Conservation (phyloP, 2,888 invertebrate species). For the Nineta flava region DNA sequence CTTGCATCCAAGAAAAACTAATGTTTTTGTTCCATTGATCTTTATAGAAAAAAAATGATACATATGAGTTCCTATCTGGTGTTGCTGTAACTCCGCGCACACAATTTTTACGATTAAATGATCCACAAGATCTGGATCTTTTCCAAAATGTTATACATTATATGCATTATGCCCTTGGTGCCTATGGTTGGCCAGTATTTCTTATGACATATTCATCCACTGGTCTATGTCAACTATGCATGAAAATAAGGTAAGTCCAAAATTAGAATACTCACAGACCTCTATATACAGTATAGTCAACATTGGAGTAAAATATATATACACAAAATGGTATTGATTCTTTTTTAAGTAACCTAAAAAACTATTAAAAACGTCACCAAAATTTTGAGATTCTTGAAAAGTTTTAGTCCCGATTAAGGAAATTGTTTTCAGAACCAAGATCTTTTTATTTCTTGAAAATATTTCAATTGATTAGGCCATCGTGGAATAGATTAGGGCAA, state of each 20-base stretch:
- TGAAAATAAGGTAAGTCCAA: slow-evolving; percentile 39
- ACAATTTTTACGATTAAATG: slow-evolving; percentile 62
- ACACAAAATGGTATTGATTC: no score
- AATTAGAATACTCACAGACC: no score
- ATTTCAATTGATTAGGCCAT: no score
- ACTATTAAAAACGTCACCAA: no score
- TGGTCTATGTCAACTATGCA: slow-evolving; percentile 55
- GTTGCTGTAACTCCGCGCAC: slow-evolving; percentile 68
- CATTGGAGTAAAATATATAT: no score
- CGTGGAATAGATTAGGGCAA: no score
- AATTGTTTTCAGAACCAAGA: no score
- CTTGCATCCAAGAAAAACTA: neutral
- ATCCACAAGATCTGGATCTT: slow-evolving; percentile 50
- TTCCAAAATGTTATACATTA: slow-evolving; percentile 63
- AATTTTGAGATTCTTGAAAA: no score
- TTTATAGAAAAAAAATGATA: slow-evolving; percentile 57
- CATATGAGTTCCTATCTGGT: slow-evolving; percentile 72
- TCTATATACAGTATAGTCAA: no score
- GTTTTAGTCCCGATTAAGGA: no score
- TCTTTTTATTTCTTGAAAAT: no score
- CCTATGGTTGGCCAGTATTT: slow-evolving; percentile 81
- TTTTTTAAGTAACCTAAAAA: no score
- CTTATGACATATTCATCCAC: slow-evolving; percentile 52
- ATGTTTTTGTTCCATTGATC: slow-evolving; percentile 9
- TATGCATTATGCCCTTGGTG: slow-evolving; percentile 70